Conservation (phyloP, 2,888 invertebrate species). For the Opisthograptis luteolata region DNA sequence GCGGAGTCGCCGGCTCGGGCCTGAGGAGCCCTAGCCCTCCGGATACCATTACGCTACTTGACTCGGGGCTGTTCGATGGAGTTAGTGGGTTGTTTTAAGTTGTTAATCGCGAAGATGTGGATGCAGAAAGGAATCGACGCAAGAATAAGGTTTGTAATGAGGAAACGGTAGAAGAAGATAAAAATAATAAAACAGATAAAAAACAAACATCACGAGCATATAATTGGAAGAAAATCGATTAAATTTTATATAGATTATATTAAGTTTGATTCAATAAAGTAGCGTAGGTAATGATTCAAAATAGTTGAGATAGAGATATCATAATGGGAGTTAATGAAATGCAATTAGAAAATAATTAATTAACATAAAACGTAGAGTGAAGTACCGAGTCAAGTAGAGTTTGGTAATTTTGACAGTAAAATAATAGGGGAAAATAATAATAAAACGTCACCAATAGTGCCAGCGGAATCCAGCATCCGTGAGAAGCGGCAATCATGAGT, state of each 20-base stretch:
- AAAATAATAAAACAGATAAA: too few species aligned
- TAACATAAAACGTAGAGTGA: conserved; percentile 22
- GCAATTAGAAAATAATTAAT: conserved; percentile 12
- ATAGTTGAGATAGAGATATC: too few species aligned
- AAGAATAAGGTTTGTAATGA: too few species aligned
- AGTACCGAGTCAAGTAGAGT: conserved; percentile 69
- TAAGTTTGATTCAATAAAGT: too few species aligned
- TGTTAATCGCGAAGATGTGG: too few species aligned
- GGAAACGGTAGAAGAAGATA: too few species aligned
- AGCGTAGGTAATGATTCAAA: too few species aligned
- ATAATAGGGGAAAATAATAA: conserved; percentile 45
- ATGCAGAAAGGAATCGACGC: too few species aligned
- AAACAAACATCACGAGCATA: too few species aligned
- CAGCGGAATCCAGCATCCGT: conserved; percentile 77
- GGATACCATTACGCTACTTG: conserved; percentile 84
- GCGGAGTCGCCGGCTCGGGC: conserved; percentile 82
- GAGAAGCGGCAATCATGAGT: conserved; percentile 85
- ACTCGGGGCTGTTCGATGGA: conserved; percentile 71
- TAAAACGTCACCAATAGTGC: conserved; percentile 78
- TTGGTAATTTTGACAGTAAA: conserved; percentile 47
- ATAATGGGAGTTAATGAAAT: conserved; percentile 3
- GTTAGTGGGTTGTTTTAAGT: background rate
- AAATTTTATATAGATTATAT: too few species aligned
- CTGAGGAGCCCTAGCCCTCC: conserved; percentile 77
- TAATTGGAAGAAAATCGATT: too few species aligned